Conservation (phyloP, 1,140 invertebrate species). For the Lepidostoma basale region DNA sequence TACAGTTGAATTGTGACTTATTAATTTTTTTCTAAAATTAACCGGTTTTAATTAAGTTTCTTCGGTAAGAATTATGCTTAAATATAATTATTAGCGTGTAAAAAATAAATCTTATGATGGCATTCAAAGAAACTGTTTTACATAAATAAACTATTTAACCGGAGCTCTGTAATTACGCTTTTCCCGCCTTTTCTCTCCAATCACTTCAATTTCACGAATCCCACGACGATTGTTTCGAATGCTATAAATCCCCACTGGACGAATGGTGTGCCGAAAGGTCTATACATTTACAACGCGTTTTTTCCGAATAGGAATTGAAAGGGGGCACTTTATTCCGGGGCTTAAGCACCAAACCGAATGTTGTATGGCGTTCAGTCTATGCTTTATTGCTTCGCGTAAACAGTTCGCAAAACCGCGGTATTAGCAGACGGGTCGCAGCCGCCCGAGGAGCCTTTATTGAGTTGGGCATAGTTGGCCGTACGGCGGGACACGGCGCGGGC, state of each 20-base stretch:
- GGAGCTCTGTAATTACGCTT: too few species aligned
- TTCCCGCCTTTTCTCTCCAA: too few species aligned
- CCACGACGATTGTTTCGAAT: background rate
- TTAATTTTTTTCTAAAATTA: too few species aligned
- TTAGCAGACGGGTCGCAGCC: slow-evolving; percentile 26
- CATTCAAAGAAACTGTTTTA: too few species aligned
- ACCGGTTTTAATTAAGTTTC: too few species aligned
- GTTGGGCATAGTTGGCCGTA: slow-evolving; percentile 39
- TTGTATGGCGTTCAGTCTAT: background rate
- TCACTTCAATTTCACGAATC: background rate
- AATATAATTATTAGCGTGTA: too few species aligned
- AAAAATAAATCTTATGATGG: too few species aligned
- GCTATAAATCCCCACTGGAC: background rate
- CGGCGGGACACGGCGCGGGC: slow-evolving; percentile 13
- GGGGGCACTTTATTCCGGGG: background rate
- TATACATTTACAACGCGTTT: background rate
- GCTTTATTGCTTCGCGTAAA: slow-evolving; percentile 12
- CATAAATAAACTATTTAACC: too few species aligned
- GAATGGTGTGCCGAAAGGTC: background rate
- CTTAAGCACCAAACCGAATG: background rate
- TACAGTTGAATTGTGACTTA: too few species aligned
- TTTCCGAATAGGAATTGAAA: slow-evolving; percentile 8
- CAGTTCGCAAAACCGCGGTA: background rate
- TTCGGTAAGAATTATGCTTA: too few species aligned
- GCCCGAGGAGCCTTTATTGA: slow-evolving; percentile 29